phyloP scores from a whole-genome alignment of 2,113 vertebrate genomes.

The Galbula dea region DNA sequence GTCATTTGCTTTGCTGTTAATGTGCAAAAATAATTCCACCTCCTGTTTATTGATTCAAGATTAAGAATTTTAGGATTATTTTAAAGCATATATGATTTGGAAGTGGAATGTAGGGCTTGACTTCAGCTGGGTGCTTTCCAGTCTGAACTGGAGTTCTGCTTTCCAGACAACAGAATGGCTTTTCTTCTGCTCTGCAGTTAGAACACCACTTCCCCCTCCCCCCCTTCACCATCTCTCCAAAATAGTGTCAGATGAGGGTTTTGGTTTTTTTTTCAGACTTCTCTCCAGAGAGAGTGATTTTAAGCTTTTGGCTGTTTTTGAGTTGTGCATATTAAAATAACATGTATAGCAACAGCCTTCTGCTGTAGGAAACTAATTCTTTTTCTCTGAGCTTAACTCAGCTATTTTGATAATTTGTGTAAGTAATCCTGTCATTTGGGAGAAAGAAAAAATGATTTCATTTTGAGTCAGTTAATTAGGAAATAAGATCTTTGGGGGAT shows the following conservation, averaged over 20 bases:
- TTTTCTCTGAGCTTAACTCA: constrained; percentile 54
- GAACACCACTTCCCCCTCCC: neutral
- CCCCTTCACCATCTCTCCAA: constrained; percentile 24
- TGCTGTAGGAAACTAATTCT: constrained; percentile 57
- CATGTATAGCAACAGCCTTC: constrained; percentile 52
- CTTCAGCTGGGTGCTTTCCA: constrained; percentile 54
- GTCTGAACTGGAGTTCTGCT: constrained; percentile 29
- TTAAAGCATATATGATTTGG: constrained; percentile 16
- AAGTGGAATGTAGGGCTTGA: constrained; percentile 11
- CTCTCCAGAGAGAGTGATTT: constrained; percentile 54
- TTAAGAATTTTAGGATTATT: constrained; percentile 10
- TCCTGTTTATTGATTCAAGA: constrained; percentile 2
- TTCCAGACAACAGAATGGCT: constrained; percentile 43
- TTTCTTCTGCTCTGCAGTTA: constrained; percentile 46
- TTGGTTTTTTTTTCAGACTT: constrained; percentile 52
- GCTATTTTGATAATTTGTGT: constrained; percentile 64
- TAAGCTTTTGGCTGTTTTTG: constrained; percentile 61
- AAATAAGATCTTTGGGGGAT: constrained; percentile 57
- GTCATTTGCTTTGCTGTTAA: neutral
- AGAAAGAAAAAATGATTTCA: constrained; percentile 62
- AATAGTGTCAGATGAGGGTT: constrained; percentile 53
- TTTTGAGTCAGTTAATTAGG: constrained; percentile 65
- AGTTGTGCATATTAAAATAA: constrained; percentile 64
- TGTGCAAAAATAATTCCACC: neutral
- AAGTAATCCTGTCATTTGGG: constrained; percentile 66